These are phyloP conservation scores for Mesorhabditis sp. DNA, from an alignment of 2,888 invertebrate species.

Conservation along the genomic window DNA sequence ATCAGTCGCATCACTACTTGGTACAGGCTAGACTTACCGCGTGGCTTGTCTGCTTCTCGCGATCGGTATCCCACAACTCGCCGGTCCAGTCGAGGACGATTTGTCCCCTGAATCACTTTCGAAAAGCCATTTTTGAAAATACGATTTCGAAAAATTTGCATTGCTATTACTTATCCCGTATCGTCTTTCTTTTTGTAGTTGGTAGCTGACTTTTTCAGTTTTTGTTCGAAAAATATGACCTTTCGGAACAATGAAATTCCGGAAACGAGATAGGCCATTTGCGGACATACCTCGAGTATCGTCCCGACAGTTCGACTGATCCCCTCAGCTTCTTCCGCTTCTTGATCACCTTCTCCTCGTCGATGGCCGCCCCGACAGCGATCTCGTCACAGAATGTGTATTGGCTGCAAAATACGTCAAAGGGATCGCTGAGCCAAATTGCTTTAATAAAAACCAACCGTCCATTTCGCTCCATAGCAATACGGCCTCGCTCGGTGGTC, in stretches of 20 bases:
- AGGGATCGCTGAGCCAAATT: not conserved
- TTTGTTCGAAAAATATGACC: no score
- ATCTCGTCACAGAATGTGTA: constrained; percentile 55
- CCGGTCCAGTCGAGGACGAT: constrained; percentile 51
- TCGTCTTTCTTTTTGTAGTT: no score
- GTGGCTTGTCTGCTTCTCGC: constrained; percentile 11
- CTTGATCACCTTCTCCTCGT: constrained; percentile 33
- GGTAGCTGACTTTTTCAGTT: constrained; percentile 6
- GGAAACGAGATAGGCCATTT: not conserved
- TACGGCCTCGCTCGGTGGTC: constrained; percentile 19
- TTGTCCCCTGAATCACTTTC: constrained; percentile 39
- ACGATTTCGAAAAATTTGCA: not conserved
- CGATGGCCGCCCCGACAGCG: constrained; percentile 57
- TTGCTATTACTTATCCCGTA: no score
- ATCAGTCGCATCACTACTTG: not conserved
- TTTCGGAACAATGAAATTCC: no score
- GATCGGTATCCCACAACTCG: constrained; percentile 23
- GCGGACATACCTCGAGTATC: constrained; percentile 27
- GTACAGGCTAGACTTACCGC: not conserved
- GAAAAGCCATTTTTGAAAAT: not conserved
- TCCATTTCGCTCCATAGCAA: not conserved
- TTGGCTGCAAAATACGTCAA: constrained; percentile 11
- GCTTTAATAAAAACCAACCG: not conserved
- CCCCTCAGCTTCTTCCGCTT: constrained; percentile 33
- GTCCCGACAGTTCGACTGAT: constrained; percentile 47